Percentiles rank a stretch among this genome's conserved stretches.
Evolutionary conservation across 2,888 invertebrate species (phyloP).

Genomic region (Geophilus truncorum): DNA sequence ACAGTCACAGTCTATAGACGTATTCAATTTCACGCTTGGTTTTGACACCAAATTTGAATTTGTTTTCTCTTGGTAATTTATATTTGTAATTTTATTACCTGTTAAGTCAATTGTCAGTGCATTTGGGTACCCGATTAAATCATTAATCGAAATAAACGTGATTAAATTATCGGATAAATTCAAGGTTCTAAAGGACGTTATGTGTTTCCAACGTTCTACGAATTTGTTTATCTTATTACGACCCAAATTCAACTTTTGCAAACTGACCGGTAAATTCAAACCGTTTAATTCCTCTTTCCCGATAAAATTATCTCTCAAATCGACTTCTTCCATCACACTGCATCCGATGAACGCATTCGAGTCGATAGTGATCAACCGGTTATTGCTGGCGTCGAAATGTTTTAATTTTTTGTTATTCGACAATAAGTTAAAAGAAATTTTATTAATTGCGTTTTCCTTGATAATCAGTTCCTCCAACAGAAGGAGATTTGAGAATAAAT

Average conservation of each 20-base stretch:
- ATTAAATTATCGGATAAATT: neutral
- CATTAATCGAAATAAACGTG: neutral
- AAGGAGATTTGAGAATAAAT: neutral
- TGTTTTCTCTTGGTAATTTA: neutral
- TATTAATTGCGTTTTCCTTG: neutral
- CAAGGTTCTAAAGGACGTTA: neutral
- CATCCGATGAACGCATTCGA: neutral
- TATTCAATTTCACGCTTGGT: neutral
- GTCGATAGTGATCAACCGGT: slow-evolving; percentile 47
- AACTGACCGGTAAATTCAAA: neutral
- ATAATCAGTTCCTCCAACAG: neutral
- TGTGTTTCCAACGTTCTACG: neutral
- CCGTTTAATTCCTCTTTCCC: neutral
- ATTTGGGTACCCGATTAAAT: neutral
- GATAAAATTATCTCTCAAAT: slow-evolving; percentile 29
- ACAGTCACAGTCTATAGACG: neutral
- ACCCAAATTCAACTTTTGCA: neutral
- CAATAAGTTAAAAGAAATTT: slow-evolving; percentile 51
- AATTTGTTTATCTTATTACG: neutral
- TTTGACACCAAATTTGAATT: neutral
- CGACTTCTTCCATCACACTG: neutral
- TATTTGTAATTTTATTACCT: neutral
- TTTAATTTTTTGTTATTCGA: slow-evolving; percentile 50
- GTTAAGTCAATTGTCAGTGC: neutral
- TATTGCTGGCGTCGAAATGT: slow-evolving; percentile 56